Conservation (phyloP, 2,797 vertebrate genomes). For the Poeciliopsis presidionis region DNA sequence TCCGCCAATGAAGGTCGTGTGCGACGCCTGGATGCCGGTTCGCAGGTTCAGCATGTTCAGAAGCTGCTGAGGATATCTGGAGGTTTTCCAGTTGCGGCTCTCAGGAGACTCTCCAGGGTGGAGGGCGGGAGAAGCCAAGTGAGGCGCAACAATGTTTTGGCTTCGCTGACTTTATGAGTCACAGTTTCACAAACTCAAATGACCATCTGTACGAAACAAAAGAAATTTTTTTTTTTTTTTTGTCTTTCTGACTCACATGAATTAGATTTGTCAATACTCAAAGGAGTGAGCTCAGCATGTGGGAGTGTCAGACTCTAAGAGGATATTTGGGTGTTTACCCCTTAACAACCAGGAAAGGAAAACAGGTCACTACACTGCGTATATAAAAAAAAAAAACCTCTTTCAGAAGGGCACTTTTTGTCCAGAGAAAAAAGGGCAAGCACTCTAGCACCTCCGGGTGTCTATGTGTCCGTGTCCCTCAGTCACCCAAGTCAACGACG, state of each 20-base stretch:
- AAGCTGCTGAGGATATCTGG: slow-evolving; percentile 47
- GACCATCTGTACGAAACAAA: slow-evolving; percentile 29
- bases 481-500: not conserved
- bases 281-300: slow-evolving; percentile 16
- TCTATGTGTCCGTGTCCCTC: too few species aligned
- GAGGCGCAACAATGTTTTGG: slow-evolving; percentile 39
- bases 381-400: too few species aligned
- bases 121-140: slow-evolving; percentile 15
- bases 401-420: too few species aligned
- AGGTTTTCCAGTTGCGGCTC: slow-evolving; percentile 43
- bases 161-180: slow-evolving; percentile 50
- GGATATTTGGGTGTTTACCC: not conserved
- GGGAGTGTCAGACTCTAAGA: slow-evolving; percentile 26
- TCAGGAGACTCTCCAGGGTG: slow-evolving; percentile 17
- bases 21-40: slow-evolving; percentile 42
- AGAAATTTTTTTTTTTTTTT: not conserved
- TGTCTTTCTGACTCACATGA: slow-evolving; percentile 6
- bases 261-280: slow-evolving; percentile 5
- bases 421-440: too few species aligned
- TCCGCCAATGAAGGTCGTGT: slow-evolving; percentile 33
- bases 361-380: not conserved
- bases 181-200: slow-evolving; percentile 32
- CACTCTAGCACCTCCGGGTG: too few species aligned
- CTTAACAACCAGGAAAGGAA: not conserved
- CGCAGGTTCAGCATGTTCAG: slow-evolving; percentile 45